Percentiles rank a stretch among this genome's conserved stretches.
Evolutionary conservation across 2,888 invertebrate genomes (phyloP).

Genomic region (Stictocephala bisonia): DNA sequence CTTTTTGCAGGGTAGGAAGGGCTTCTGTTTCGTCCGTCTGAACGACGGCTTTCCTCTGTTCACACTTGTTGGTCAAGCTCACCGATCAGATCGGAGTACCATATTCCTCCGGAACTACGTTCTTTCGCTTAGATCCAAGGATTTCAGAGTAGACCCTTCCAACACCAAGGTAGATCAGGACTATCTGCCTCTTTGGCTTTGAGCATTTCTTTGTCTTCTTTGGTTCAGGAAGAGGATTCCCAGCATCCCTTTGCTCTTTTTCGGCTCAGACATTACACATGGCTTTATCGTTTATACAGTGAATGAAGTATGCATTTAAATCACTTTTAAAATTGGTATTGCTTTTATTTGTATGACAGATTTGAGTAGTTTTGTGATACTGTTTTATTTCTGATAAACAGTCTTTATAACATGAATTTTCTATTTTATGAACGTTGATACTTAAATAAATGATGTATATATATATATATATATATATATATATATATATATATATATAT

Average conservation of each 20-base stretch:
- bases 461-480: too few relatives aligned
- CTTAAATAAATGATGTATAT: too few relatives aligned
- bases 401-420: too few relatives aligned
- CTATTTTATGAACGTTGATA: too few relatives aligned
- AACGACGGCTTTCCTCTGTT: background rate
- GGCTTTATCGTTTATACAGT: too few relatives aligned
- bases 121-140: background rate
- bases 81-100: background rate
- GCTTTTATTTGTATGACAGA: too few relatives aligned
- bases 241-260: background rate
- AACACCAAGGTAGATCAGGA: background rate
- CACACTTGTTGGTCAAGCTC: background rate
- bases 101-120: background rate
- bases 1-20: background rate
- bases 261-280: too few relatives aligned
- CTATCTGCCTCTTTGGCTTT: background rate
- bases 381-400: too few relatives aligned
- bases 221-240: background rate
- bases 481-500: too few relatives aligned
- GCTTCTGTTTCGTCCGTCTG: background rate
- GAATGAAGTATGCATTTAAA: too few relatives aligned
- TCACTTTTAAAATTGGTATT: too few relatives aligned
- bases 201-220: background rate
- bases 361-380: too few relatives aligned
- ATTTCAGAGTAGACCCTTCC: background rate